phyloP scores from a whole-genome alignment of 2,888 invertebrate genomes.

The Melanchra persicariae region DNA sequence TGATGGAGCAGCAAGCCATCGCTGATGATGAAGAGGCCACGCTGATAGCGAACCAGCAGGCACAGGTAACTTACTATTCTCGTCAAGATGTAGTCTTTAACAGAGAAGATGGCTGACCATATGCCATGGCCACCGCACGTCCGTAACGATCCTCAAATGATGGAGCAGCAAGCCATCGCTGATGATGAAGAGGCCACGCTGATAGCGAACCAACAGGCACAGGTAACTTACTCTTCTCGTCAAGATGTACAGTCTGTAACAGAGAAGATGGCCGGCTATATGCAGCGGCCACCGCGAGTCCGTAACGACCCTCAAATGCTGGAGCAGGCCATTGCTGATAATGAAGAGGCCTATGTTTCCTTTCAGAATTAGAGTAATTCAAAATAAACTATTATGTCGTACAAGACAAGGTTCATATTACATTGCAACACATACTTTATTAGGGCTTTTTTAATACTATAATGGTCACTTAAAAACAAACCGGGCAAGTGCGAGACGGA shows the following conservation, averaged over 20 bases:
- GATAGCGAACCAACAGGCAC: constrained; percentile 87
- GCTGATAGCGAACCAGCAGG: constrained; percentile 86
- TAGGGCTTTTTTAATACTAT: too few species aligned
- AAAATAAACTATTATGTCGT: too few species aligned
- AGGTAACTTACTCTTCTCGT: constrained; percentile 73
- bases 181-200: constrained; percentile 86
- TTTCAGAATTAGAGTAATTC: too few species aligned
- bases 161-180: constrained; percentile 83
- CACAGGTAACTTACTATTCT: constrained; percentile 77
- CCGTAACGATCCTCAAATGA: constrained; percentile 76
- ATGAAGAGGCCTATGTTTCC: constrained; percentile 78
- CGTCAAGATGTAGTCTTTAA: too few species aligned
- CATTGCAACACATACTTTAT: too few species aligned
- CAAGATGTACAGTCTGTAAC: too few species aligned
- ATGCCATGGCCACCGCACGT: constrained; percentile 84
- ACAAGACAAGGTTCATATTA: too few species aligned
- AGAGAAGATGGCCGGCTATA: constrained; percentile 92
- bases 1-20: constrained; percentile 80
- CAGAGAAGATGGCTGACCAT: constrained; percentile 93
- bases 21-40: constrained; percentile 87
- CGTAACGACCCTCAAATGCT: constrained; percentile 78
- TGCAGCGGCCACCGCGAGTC: constrained; percentile 82
- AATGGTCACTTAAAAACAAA: too few species aligned
- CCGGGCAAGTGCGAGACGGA: too few species aligned
- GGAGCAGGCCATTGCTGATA: constrained; percentile 85